Percentiles rank a stretch among this genome's conserved stretches.
Conservation (phyloP, 2,113 vertebrate species). For the Apodemus sylvaticus region DNA sequence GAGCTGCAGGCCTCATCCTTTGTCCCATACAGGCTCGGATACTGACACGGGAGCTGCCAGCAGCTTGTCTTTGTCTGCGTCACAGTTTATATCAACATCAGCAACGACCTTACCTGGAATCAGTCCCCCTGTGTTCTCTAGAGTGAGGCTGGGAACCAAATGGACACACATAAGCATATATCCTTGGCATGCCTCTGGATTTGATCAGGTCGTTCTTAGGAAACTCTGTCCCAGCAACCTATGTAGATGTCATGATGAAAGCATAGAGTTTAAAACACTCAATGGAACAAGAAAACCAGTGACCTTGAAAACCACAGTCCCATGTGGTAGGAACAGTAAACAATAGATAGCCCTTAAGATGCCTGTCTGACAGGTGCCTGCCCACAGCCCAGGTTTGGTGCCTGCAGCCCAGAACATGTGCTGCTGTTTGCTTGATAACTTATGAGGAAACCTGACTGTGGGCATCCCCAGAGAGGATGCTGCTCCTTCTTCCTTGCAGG, state of each 20-base stretch:
- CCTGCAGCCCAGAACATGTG: neutral
- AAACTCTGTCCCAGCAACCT: neutral
- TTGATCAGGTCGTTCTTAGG: neutral
- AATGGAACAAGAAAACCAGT: neutral
- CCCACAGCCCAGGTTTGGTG: neutral
- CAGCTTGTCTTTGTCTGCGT: neutral
- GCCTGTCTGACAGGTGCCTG: neutral
- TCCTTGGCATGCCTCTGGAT: neutral
- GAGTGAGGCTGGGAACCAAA: neutral
- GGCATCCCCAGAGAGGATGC: neutral
- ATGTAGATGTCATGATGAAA: neutral
- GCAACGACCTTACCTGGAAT: neutral
- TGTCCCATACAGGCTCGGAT: neutral
- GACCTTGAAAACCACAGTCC: neutral
- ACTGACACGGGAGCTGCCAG: neutral
- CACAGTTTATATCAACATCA: too few species aligned
- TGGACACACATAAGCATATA: neutral
- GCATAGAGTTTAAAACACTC: neutral
- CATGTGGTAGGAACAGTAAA: neutral
- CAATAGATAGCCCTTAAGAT: neutral
- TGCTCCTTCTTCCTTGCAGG: slow-evolving; percentile 24
- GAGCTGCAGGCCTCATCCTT: neutral
- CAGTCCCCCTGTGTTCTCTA: neutral
- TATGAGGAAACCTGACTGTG: neutral
- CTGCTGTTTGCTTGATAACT: neutral